phyloP scores from a whole-genome alignment of 2,797 vertebrate species.

The Pelochelys cantorii region DNA sequence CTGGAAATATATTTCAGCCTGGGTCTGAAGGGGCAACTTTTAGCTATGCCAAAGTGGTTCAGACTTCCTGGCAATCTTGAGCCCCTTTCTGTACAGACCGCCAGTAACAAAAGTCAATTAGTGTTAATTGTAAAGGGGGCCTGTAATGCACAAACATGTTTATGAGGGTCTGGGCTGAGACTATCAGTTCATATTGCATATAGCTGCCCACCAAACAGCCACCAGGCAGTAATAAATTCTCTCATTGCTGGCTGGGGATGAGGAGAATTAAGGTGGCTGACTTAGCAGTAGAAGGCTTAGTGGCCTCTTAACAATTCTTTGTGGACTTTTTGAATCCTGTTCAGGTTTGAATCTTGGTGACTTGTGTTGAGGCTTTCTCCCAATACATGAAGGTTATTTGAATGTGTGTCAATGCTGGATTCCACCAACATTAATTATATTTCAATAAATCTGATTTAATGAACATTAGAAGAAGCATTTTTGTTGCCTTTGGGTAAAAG shows the following conservation, averaged over 20 bases:
- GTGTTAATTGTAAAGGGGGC: background rate
- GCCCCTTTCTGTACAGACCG: background rate
- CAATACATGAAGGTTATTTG: background rate
- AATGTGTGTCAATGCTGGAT: background rate
- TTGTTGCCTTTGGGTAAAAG: constrained; percentile 22
- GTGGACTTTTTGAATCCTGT: background rate
- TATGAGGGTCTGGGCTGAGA: background rate
- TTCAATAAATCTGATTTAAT: constrained; percentile 13
- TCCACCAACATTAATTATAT: constrained; percentile 1
- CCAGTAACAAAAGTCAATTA: background rate
- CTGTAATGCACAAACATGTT: background rate
- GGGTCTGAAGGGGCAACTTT: background rate
- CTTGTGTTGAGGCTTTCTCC: background rate
- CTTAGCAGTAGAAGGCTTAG: background rate
- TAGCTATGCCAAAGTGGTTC: background rate
- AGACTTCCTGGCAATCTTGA: background rate
- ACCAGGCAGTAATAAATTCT: background rate
- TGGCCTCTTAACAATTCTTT: background rate
- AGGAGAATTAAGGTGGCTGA: background rate
- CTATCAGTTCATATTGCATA: background rate
- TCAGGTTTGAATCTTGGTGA: background rate
- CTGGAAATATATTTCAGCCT: background rate
- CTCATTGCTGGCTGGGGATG: background rate
- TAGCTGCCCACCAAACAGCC: background rate
- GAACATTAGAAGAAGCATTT: constrained; percentile 32